Base-by-base conservation (phyloP, 2,113 vertebrate genomes). In the Eublepharis macularius region DNA sequence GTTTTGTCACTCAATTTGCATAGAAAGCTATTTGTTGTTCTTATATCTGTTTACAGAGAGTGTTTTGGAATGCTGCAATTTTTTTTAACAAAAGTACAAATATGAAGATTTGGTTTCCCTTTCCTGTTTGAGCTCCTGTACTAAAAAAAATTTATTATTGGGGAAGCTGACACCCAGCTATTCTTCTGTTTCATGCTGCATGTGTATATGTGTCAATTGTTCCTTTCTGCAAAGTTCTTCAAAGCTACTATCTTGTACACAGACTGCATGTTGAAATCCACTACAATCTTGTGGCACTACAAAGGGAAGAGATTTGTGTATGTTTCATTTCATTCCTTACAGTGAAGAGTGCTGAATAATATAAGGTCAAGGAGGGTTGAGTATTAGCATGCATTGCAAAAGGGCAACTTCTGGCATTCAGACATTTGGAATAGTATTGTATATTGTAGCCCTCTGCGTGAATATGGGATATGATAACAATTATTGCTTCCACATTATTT, bases 241-340 rank as follows among this genome's bases (percentile, higher is more conserved):
- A 74, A 76, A 86, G 49, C 0, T 3, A 6, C 65, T 29, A 26
- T 47, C 54, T 36, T 57, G 75, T 4, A 12, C 0, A 2, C 84
- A 82, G 76, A 1, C 32, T 1, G 1, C 26, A 1, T 49, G 66
- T 21, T 88, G 73, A 74, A 78, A 81, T 78, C 26, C 74, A 80
- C 34, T 26, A 49, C 68, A 69, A 0, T 45, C 1, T 0, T 1
- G 32, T 39, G 41, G 16, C 26, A 26, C 0, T 87, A 17, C n/a
- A 1, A 21, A 7, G 24, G 26, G 2, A 80, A 82, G 57, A 69
- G n/a, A 29, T 11, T 4, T 75, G 73, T 78, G 2, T 39, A 60
- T 81, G 16, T 1, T 5, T 84, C 45, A 0, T 19, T 1, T 66
- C 41, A 41, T 54, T 72, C 8, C 49, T 65, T 60, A 54, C 24